Evolutionary conservation across 2,113 vertebrate genomes (phyloP).

Genomic region (Ia io): DNA sequence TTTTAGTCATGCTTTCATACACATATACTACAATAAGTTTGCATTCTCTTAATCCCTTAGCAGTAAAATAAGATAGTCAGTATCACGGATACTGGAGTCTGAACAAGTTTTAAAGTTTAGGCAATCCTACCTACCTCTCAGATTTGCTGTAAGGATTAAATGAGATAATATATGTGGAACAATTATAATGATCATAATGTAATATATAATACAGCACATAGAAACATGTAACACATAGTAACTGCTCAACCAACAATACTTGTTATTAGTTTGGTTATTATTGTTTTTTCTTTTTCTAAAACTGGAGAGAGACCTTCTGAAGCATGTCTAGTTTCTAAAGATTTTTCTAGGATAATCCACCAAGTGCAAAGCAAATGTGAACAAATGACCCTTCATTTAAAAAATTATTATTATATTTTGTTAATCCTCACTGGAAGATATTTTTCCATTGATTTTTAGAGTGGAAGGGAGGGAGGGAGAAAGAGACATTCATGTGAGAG

Average conservation of each 20-base stretch:
- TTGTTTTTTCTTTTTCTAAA: neutral
- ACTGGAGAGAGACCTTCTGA: neutral
- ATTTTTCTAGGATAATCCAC: neutral
- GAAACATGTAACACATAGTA: neutral
- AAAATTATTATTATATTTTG: too few relatives aligned
- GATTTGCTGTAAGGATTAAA: neutral
- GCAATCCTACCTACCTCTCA: neutral
- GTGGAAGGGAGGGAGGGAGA: too few relatives aligned
- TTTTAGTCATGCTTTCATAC: neutral
- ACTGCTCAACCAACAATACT: neutral
- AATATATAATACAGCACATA: neutral
- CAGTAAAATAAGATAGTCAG: neutral
- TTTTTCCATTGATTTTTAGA: too few relatives aligned
- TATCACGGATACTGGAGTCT: neutral
- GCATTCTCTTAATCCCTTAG: neutral
- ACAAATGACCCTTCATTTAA: neutral
- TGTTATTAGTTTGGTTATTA: neutral
- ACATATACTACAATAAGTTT: neutral
- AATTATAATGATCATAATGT: neutral
- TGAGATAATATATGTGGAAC: neutral
- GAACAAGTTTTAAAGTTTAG: neutral
- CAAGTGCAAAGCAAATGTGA: neutral
- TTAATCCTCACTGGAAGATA: too few relatives aligned
- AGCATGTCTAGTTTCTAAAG: neutral
- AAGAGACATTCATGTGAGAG: too few relatives aligned